Evolutionary conservation across 92 coral and sea anemone genomes (phyloP).

Genomic region (Porites lobata): DNA sequence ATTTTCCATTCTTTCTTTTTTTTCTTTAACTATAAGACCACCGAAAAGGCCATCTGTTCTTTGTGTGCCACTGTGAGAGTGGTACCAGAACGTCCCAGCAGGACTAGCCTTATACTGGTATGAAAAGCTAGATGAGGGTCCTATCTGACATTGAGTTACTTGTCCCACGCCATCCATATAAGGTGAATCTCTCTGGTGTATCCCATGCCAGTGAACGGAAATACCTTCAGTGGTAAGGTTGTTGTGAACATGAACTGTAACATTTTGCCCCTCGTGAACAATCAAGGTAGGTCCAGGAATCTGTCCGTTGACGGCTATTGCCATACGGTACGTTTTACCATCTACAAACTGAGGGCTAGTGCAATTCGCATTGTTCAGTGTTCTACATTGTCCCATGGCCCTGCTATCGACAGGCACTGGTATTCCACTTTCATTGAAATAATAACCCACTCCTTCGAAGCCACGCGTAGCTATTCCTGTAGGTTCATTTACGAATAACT

Average conservation of each 20-base stretch:
- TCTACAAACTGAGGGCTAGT: constrained; percentile 60
- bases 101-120: constrained; percentile 80
- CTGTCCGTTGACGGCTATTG: constrained; percentile 78
- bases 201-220: constrained; percentile 62
- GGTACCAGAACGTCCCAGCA: constrained; percentile 92
- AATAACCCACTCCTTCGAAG: constrained; percentile 23
- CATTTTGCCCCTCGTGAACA: constrained; percentile 68
- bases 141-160: constrained; percentile 82
- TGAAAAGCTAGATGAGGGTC: constrained; percentile 61
- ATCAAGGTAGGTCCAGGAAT: constrained; percentile 89
- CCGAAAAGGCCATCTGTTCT: constrained; percentile 87
- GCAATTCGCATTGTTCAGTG: constrained; percentile 37
- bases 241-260: constrained; percentile 67
- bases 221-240: constrained; percentile 62
- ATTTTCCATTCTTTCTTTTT: neutral
- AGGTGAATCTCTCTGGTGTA: constrained; percentile 39
- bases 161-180: constrained; percentile 91
- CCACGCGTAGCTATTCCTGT: neutral
- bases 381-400: too few relatives aligned
- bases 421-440: neutral
- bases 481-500: constrained; percentile 31
- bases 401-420: too few relatives aligned
- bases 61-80: constrained; percentile 86
- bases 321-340: constrained; percentile 65
- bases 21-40: constrained; percentile 68